A percentile compares a stretch with the other conserved stretches of the same genome.
These are phyloP conservation scores for Premnoplex brunnescens DNA, from an alignment of 2,797 vertebrate species.

Conservation along the genomic window DNA sequence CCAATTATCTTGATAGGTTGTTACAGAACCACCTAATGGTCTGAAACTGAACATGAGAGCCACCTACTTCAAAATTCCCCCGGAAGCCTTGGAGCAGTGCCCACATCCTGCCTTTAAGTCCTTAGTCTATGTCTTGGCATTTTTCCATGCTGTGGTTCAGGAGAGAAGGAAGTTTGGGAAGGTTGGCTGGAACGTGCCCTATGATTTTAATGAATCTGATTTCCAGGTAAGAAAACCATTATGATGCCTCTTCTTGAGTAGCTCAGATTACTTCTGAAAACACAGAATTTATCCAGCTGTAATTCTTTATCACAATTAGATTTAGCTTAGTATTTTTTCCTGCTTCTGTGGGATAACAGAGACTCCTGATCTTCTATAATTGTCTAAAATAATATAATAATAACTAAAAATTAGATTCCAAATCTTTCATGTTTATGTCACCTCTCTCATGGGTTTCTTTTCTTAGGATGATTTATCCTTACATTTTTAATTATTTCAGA, in stretches of 20 bases:
- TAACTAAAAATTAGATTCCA: background rate
- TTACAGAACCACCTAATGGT: conserved; percentile 94
- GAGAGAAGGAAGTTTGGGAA: conserved; percentile 97
- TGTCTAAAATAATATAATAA: too few species aligned
- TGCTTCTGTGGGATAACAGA: background rate
- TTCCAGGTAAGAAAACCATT: conserved; percentile 82
- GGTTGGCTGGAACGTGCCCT: conserved; percentile 93
- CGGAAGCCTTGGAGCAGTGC: conserved; percentile 80
- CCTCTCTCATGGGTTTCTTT: background rate
- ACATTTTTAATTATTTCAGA: background rate
- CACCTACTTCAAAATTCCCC: conserved; percentile 90
- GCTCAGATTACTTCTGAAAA: background rate
- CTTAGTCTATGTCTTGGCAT: conserved; percentile 90
- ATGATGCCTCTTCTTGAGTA: background rate
- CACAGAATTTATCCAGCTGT: background rate
- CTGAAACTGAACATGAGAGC: conserved; percentile 95
- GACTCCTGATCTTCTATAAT: background rate
- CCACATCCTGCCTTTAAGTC: conserved; percentile 87
- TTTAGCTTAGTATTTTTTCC: background rate
- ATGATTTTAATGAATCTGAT: conserved; percentile 97
- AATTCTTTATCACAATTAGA: background rate
- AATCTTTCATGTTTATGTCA: background rate
- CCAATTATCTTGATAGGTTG: conserved; percentile 81
- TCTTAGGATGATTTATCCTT: background rate
- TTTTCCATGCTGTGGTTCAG: conserved; percentile 97